Conservation (phyloP, 2,113 vertebrate genomes). For the Bubo blakistoni region DNA sequence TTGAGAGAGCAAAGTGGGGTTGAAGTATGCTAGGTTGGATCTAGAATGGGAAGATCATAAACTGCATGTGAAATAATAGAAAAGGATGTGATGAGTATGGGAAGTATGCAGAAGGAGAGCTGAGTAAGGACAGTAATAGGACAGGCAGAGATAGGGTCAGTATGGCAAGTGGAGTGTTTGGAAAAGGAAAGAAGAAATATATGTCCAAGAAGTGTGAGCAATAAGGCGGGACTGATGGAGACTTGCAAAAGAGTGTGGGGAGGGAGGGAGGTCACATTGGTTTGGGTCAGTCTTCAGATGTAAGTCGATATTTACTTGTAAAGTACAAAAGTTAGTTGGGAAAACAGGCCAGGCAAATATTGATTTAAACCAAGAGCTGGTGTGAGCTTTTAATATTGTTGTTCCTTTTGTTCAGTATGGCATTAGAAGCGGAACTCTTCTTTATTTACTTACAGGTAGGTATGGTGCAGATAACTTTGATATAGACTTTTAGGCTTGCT, state of each 20-base stretch:
- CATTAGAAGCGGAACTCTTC: conserved; percentile 27
- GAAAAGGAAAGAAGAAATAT: background rate
- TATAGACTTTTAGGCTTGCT: conserved; percentile 11
- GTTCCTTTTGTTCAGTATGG: background rate
- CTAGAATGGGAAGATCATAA: background rate
- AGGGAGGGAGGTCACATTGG: background rate
- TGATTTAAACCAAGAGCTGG: conserved; percentile 31
- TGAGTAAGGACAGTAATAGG: background rate
- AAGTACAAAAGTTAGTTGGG: conserved; percentile 22
- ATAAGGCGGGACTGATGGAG: background rate
- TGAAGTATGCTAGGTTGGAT: background rate
- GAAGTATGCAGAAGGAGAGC: background rate
- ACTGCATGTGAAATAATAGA: background rate
- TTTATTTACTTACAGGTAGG: conserved; percentile 37
- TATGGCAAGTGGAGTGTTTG: background rate
- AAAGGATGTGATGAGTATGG: background rate
- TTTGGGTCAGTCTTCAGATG: background rate
- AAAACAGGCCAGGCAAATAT: conserved; percentile 41
- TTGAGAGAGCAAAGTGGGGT: background rate
- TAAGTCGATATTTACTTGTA: background rate
- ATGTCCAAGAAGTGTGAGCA: background rate
- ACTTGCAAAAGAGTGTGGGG: background rate
- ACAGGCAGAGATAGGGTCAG: background rate
- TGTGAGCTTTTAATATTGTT: conserved; percentile 25
- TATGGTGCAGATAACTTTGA: conserved; percentile 21